A percentile compares a stretch with the other conserved stretches of the same genome.
Conservation (phyloP, 2,888 invertebrate genomes). For the Spisula solida region DNA sequence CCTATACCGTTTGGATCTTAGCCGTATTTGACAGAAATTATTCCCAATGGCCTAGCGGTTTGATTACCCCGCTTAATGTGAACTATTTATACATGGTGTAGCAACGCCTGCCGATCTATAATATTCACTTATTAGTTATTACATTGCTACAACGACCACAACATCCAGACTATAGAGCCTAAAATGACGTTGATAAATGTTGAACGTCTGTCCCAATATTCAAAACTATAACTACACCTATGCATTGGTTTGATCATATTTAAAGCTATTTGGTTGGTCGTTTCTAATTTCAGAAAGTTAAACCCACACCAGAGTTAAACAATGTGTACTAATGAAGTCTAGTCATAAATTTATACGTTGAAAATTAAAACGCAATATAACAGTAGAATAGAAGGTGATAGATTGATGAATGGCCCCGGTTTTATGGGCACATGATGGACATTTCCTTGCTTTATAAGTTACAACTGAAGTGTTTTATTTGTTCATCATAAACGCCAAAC, state of each 20-base stretch:
- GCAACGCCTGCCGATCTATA: not conserved
- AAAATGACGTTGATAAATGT: not conserved
- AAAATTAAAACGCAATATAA: slow-evolving; percentile 11
- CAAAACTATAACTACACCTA: not conserved
- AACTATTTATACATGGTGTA: not conserved
- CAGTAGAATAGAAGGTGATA: not conserved
- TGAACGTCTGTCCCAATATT: not conserved
- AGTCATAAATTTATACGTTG: not conserved
- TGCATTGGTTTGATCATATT: no score
- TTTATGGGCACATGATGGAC: slow-evolving; percentile 2
- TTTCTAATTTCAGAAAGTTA: no score
- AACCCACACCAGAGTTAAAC: no score
- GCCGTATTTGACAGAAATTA: slow-evolving; percentile 15
- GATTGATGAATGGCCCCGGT: not conserved
- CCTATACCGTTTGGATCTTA: slow-evolving; percentile 28
- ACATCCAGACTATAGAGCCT: not conserved
- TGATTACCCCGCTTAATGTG: not conserved
- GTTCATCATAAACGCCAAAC: not conserved
- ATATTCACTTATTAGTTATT: not conserved
- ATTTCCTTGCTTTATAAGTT: not conserved
- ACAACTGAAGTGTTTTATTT: not conserved
- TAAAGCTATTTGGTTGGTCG: no score
- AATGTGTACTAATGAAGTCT: not conserved
- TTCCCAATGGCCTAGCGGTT: not conserved
- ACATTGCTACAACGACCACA: not conserved